Evolutionary conservation across 2,888 invertebrate genomes (phyloP), one percentile per base, ranked within the genome.

Genomic region (Oscheius sp.): DNA sequence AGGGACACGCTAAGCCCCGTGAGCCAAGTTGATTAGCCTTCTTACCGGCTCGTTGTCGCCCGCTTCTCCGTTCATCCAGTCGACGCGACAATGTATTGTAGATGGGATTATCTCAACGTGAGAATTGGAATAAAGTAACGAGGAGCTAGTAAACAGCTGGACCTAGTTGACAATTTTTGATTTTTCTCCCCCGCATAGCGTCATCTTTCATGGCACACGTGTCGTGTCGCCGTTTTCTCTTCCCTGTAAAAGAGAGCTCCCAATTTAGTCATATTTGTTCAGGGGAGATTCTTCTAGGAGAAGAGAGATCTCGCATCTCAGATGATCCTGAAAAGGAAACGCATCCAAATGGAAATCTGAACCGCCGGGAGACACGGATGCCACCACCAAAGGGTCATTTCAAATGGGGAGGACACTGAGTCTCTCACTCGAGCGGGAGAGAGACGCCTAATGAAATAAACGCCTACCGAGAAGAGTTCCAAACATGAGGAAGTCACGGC

Each of bases 311-410:
- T 35, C 35, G 35, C 35, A 35, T 35, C 21, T 53, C 53, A 21
- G 53, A 53, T 53, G 53, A 53, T 53, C 53, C 53, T 25, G 58
- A 58, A 29, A 29, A 58, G 58, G 58, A 49, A 58, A 58, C 29
- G 29, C 58, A 58, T 58, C 58, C 58, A 58, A 56, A 58, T 58
- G 58, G 58, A 58, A 58, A 58, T 58, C 27, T 18, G 58, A 58
- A 25, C 53, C 25, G n/a, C 53, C 53, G 35, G 35, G 35, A n/a
- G 5, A 35, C n/a, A 49, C 49, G 49, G 21, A 21, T 49, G 49
- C 21, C 49, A 49, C 49, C 21, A 35, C 35, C 35, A 35, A 35
- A 35, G 35, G 49, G 49, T 49, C 49, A 49, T 49, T 49, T 5
- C 16, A 49, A 13, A 13, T 3, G 49, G 13, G 49, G 21, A 49